phyloP scores from a whole-genome alignment of 1,140 invertebrate species.

The Melanaphis sacchari region DNA sequence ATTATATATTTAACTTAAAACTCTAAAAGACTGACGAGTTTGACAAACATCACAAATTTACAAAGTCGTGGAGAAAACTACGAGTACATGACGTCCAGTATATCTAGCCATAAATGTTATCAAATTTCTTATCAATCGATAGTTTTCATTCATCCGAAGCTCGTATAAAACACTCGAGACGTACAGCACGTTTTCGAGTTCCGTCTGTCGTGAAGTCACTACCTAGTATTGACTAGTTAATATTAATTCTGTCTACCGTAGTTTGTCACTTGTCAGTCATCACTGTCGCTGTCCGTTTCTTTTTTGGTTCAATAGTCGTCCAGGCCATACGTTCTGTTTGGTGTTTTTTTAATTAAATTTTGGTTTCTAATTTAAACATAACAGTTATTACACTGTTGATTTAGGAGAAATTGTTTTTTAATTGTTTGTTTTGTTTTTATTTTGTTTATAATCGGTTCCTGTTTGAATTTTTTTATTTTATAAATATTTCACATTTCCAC shows the following conservation, averaged over 20 bases:
- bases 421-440: neutral
- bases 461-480: neutral
- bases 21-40: neutral
- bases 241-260: neutral
- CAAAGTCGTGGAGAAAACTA: neutral
- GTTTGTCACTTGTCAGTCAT: neutral
- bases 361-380: neutral
- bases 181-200: conserved; percentile 8
- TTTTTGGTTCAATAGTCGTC: neutral
- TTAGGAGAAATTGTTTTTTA: neutral
- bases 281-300: neutral
- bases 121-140: conserved; percentile 54
- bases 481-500: too few species aligned
- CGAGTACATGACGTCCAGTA: neutral
- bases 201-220: neutral
- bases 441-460: neutral
- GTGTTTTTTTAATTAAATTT: neutral
- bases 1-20: neutral
- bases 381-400: neutral
- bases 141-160: conserved; percentile 9
- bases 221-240: neutral
- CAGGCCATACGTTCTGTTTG: neutral
- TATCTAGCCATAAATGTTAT: conserved; percentile 18
- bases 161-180: neutral
- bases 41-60: neutral